Conservation (phyloP, 2,888 invertebrate species). For the Mesopsocus fuscifrons region DNA sequence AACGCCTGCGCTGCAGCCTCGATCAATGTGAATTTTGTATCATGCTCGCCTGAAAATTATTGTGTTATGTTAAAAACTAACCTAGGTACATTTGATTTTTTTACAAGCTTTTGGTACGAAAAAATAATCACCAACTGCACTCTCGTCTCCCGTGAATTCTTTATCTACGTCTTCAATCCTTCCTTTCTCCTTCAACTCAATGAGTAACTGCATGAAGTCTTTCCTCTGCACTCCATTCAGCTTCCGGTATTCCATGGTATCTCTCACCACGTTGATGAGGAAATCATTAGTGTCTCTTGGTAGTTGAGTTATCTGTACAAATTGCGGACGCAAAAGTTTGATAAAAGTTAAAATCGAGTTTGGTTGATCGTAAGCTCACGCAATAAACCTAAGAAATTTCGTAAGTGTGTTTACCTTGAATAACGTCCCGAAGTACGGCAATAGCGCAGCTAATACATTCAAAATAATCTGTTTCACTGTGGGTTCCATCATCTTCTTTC, state of each 20-base stretch:
- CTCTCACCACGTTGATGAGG: constrained; percentile 24
- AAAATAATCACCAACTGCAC: too few relatives aligned
- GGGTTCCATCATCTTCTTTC: constrained; percentile 13
- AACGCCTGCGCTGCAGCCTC: constrained; percentile 26
- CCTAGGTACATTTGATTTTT: too few relatives aligned
- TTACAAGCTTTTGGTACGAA: too few relatives aligned
- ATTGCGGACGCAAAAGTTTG: too few relatives aligned
- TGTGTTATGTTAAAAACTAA: too few relatives aligned
- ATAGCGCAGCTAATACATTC: neutral
- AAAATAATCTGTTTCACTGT: constrained; percentile 11
- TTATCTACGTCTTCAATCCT: neutral
- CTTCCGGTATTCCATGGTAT: constrained; percentile 26
- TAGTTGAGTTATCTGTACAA: neutral
- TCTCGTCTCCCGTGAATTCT: constrained; percentile 25
- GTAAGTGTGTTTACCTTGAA: neutral
- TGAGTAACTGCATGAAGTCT: constrained; percentile 34
- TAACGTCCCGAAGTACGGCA: neutral
- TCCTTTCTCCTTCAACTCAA: constrained; percentile 27
- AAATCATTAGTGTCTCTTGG: constrained; percentile 17
- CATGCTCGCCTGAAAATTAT: neutral
- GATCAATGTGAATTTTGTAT: neutral
- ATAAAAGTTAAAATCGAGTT: too few relatives aligned
- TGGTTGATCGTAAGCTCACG: too few relatives aligned
- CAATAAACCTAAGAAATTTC: too few relatives aligned
- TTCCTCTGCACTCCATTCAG: constrained; percentile 26